Percentiles rank a stretch among this genome's conserved stretches.
phyloP scores from a whole-genome alignment of 2,113 vertebrate species.

The Mastomys natalensis region DNA sequence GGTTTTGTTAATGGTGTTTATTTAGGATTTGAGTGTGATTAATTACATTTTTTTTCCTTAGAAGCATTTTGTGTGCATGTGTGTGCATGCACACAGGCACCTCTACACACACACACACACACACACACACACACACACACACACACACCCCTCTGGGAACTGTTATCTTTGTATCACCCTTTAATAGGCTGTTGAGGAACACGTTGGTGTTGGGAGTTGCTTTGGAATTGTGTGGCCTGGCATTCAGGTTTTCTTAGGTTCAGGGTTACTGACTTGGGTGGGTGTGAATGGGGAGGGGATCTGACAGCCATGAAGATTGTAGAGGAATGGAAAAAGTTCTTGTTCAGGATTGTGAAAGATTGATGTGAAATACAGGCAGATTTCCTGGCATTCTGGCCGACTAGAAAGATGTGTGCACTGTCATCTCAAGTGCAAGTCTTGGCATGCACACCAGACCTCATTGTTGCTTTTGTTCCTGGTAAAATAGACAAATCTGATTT shows the following conservation, averaged over 20 bases:
- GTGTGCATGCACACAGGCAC: neutral
- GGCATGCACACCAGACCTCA: neutral
- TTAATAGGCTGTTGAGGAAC: neutral
- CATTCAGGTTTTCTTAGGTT: neutral
- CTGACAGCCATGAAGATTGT: neutral
- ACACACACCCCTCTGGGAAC: neutral
- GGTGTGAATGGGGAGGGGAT: neutral
- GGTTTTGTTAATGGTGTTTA: neutral
- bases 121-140: accelerated
- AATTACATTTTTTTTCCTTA: neutral
- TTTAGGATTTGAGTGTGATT: neutral
- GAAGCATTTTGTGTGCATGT: conserved; percentile 14
- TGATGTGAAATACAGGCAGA: neutral
- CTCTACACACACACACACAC: neutral
- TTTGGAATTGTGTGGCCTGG: conserved; percentile 51
- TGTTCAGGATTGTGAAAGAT: neutral
- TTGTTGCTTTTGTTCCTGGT: neutral
- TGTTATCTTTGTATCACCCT: neutral
- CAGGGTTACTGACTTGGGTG: neutral
- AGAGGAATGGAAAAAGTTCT: neutral
- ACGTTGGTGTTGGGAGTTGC: neutral
- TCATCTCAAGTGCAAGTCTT: neutral
- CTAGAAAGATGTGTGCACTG: neutral
- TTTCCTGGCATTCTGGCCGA: neutral
- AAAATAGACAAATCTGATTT: conserved; percentile 4